Conservation (phyloP, 1,140 invertebrate genomes). For the Zaprionus tsacasi region DNA sequence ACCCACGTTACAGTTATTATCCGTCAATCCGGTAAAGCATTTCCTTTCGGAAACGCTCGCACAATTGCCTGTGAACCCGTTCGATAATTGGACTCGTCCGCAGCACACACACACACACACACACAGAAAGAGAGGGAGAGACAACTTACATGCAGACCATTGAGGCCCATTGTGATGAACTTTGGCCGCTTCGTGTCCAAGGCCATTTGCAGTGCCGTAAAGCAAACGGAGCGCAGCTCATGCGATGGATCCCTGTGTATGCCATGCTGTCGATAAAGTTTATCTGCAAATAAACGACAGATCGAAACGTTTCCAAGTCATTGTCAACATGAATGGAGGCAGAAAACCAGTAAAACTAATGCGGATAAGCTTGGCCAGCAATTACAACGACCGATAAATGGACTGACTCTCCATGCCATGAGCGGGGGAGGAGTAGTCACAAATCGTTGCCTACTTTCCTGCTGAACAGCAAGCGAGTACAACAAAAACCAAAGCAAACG, state of each 20-base stretch:
- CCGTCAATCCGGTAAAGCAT: constrained; percentile 23
- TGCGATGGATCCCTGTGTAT: constrained; percentile 91
- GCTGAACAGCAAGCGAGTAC: constrained; percentile 19
- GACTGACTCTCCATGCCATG: not conserved
- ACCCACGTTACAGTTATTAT: constrained; percentile 38
- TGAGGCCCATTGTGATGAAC: constrained; percentile 91
- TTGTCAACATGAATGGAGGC: constrained; percentile 31
- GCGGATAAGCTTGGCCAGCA: constrained; percentile 18
- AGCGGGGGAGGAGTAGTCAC: not conserved
- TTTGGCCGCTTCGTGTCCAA: constrained; percentile 94
- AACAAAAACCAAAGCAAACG: constrained; percentile 32
- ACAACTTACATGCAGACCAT: constrained; percentile 92
- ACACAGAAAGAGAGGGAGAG: not conserved
- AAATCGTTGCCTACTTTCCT: constrained; percentile 59
- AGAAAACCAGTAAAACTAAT: constrained; percentile 21
- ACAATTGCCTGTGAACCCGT: constrained; percentile 24
- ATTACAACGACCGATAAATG: constrained; percentile 17
- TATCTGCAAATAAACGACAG: constrained; percentile 86
- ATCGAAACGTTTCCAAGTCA: constrained; percentile 12
- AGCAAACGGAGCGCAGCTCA: constrained; percentile 92
- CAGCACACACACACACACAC: not conserved
- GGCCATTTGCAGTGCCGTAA: constrained; percentile 92
- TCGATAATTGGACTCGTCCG: constrained; percentile 42
- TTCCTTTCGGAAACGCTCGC: constrained; percentile 31
- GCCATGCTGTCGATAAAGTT: constrained; percentile 92